These are phyloP conservation scores for Bungarus multicinctus DNA, from an alignment of 2,113 vertebrate genomes.

Conservation along the genomic window DNA sequence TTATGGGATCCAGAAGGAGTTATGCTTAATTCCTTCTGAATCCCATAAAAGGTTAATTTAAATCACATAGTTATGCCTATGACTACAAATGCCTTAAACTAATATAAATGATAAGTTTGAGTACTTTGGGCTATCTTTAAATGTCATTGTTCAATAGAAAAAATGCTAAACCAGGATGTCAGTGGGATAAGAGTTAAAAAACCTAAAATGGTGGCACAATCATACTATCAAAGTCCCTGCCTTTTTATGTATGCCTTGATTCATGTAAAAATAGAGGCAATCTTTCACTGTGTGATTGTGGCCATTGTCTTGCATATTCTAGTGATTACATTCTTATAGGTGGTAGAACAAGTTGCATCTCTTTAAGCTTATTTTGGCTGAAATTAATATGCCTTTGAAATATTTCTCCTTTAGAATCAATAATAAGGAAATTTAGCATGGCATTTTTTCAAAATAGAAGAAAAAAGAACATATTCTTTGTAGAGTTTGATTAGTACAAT, in stretches of 20 bases:
- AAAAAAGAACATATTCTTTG: neutral
- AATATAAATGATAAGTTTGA: neutral
- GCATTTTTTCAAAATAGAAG: neutral
- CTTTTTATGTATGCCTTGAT: neutral
- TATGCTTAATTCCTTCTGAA: neutral
- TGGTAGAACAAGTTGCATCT: neutral
- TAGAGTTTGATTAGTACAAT: constrained; percentile 14
- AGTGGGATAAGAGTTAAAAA: neutral
- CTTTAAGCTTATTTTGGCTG: neutral
- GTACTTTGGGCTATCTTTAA: neutral
- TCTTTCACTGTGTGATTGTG: neutral
- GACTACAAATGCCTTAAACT: neutral
- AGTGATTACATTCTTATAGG: neutral
- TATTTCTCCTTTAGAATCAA: fast-evolving
- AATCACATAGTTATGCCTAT: neutral
- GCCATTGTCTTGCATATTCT: neutral
- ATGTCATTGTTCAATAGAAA: neutral
- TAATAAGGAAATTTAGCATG: neutral
- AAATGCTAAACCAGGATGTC: neutral
- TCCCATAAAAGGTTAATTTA: neutral
- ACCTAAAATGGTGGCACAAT: neutral
- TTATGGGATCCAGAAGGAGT: neutral
- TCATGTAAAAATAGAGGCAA: neutral
- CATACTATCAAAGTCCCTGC: neutral
- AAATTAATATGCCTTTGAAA: neutral